Base-by-base conservation (phyloP, 2,113 vertebrate species). In the Paradisaea rubra region DNA sequence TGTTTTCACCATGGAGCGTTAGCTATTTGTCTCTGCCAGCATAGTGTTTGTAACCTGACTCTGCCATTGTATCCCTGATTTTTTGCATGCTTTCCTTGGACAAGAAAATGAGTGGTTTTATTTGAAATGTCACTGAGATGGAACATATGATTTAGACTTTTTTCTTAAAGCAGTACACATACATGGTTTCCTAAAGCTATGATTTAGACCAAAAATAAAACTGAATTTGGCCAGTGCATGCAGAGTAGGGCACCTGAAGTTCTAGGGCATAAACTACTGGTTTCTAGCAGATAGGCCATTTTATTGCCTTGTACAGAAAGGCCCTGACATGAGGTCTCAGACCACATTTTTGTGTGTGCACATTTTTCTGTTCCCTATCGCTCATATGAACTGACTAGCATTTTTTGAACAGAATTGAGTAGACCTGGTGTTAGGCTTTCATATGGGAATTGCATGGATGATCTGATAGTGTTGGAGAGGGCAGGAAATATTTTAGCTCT, bases 121-220 rank as follows among this genome's bases (percentile, higher is more conserved):
- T 47, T 41, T 81, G 65, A 95, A 82, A 20, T 78, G 65, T 72
- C 73, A 68, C 50, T 65, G 45, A 77, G 47, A 53, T 86, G 30
- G 17, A 94, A 50, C 50, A 35, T 76, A 73, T 72, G n/a, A 84
- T 92, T 82, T 91, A 86, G 68, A 77, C 23, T 77, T 71, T 70
- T 83, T 94, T 91, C 39, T 89, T 92, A 82, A 92, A 89, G 81
- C 60, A 82, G 80, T 66, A 53, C 31, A 78, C 37, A 31, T 37
- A 53, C 6, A 2, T 70, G 54, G 63, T 91, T 96, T 96, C 37
- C 73, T 80, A 89, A 88, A 88, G 22, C 76, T 78, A 57, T 52
- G 41, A 76, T 79, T 94, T 93, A 91, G 76, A 72, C 39, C 47
- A 79, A 76, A 94, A 96, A 80, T 89, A 96, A 93, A 93, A 86